Base-by-base conservation (phyloP, 2,797 vertebrate species). In the Sebastes hopkinsi region DNA sequence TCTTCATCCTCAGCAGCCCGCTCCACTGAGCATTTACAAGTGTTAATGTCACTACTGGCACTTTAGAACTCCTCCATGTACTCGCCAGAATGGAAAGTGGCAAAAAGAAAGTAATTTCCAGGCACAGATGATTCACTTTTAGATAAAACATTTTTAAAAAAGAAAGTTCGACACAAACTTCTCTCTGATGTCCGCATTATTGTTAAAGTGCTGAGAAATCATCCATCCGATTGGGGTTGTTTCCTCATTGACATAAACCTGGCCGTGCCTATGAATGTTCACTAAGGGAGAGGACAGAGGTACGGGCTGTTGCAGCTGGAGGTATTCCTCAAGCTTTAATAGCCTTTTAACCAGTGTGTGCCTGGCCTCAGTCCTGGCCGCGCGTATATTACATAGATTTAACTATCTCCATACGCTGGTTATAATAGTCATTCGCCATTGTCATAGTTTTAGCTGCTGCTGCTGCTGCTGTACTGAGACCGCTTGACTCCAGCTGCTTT, bases 1-100 rank as follows among this genome's bases (percentile, higher is more conserved):
- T 72, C 70, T 78, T 85, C 83, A 77, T 80, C 75, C 79, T 85
- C 80, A 72, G 80, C 61, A 75, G 67, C 30, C 81, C 27, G 36
- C 77, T 88, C 86, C 72, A 66, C 81, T 84, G 89, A 85, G 79
- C 80, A 82, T 86, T 86, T 91, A 85, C 88, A 88, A 86, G 87
- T 84, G 77, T 82, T 90, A 84, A 89, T 84, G 85, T 82, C 87
- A 89, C 79, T 29, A 30, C 72, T 77, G 82, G 74, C 84, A 84
- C 72, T 88, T 87, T 70, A 72, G 13, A 72, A 82, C 71, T 89
- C 56, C 25, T 85, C 70, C 42, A 50, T 76, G 81, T 66, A 75
- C 58, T 71, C 67, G 67, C 42, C 42, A 80, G 58, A 82, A 78
- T 65, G 60, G 59, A 84, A 84, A 88, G 32, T 77, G 29, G 20